Percentiles rank a stretch among this genome's conserved stretches.
Evolutionary conservation across 2,113 vertebrate species (phyloP).

Genomic region (Sorex araneus): DNA sequence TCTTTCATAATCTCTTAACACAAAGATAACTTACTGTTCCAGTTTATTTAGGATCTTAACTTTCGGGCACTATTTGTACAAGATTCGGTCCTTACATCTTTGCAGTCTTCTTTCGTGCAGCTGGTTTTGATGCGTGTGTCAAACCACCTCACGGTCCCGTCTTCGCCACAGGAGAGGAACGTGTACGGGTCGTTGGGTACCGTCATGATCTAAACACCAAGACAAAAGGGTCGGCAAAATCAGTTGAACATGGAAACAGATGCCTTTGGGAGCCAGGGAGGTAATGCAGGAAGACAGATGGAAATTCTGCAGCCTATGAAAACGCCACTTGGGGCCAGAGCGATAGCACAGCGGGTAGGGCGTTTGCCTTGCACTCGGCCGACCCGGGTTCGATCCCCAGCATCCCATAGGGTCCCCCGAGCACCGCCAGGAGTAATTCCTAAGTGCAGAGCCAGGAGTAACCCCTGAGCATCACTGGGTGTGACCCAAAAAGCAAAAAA

Average conservation of each 20-base stretch:
- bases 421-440: no score
- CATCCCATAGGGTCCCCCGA: no score
- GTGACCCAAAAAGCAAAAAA: no score
- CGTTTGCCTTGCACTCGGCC: no score
- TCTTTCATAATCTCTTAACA: background rate
- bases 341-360: no score
- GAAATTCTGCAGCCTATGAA: no score
- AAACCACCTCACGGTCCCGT: constrained; percentile 99
- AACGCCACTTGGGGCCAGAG: no score
- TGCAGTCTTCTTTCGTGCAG: constrained; percentile 99
- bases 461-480: no score
- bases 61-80: constrained; percentile 34
- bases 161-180: constrained; percentile 98
- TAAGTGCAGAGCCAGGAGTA: no score
- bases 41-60: constrained; percentile 36
- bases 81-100: constrained; percentile 94
- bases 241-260: background rate
- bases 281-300: background rate
- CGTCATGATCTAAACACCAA: constrained; percentile 94
- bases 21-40: background rate
- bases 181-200: constrained; percentile 99
- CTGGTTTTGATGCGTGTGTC: constrained; percentile 98
- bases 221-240: background rate
- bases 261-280: background rate
- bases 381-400: no score